Conservation (phyloP, 1,140 invertebrate species). For the Drosophila subobscura region DNA sequence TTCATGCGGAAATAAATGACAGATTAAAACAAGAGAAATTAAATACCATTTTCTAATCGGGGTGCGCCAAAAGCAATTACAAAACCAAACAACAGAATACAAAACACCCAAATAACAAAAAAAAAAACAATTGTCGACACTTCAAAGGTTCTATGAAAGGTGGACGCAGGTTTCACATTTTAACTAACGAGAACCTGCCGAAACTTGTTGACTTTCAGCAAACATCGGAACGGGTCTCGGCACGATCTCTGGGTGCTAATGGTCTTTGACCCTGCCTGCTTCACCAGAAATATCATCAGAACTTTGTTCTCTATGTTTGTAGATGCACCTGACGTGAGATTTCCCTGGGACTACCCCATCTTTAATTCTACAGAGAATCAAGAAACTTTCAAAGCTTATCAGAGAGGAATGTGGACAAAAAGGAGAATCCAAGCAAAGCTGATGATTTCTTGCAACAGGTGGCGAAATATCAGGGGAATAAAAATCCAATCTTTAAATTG, state of each 20-base stretch:
- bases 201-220: conserved; percentile 28
- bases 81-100: conserved; percentile 5
- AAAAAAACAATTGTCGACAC: conserved; percentile 13
- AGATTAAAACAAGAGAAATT: conserved; percentile 41
- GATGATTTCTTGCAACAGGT: too few species aligned
- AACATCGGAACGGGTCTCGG: conserved; percentile 14
- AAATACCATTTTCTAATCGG: conserved; percentile 35
- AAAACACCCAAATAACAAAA: background rate
- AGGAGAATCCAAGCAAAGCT: too few species aligned
- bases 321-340: too few species aligned
- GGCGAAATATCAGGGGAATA: too few species aligned
- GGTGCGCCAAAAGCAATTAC: background rate
- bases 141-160: conserved; percentile 15
- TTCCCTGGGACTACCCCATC: too few species aligned
- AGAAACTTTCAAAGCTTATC: too few species aligned
- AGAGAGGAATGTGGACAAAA: too few species aligned
- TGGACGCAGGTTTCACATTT: background rate
- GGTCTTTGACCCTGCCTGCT: conserved; percentile 30
- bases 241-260: background rate
- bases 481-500: too few species aligned
- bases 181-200: background rate
- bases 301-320: too few species aligned
- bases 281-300: too few species aligned
- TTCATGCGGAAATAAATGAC: conserved; percentile 53
- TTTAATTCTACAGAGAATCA: too few species aligned